Evolutionary conservation across 2,888 invertebrate species (phyloP).

Genomic region (Pantelozetes paolii): DNA sequence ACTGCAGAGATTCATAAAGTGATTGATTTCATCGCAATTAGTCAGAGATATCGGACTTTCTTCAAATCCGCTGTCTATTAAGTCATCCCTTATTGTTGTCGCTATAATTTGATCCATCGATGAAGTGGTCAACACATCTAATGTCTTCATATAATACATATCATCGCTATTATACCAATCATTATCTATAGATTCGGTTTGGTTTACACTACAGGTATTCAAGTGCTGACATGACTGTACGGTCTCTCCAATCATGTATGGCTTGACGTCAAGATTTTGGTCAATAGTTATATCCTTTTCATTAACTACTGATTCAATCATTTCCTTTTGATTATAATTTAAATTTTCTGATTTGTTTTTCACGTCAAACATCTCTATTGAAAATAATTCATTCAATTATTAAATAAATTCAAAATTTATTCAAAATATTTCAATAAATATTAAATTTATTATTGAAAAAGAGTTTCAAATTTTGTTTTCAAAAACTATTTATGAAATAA

Average conservation of each 20-base stretch:
- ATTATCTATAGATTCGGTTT: constrained; percentile 14
- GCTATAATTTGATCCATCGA: constrained; percentile 28
- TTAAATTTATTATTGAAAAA: no score
- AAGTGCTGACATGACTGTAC: not conserved
- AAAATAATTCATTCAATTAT: not conserved
- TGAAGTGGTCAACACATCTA: constrained; percentile 22
- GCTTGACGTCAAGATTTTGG: constrained; percentile 26
- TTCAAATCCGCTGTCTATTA: constrained; percentile 25
- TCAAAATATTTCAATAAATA: no score
- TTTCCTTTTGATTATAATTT: constrained; percentile 14
- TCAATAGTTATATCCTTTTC: constrained; percentile 19
- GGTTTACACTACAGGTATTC: constrained; percentile 1
- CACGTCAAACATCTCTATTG: constrained; percentile 28
- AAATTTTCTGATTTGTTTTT: not conserved
- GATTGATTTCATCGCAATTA: constrained; percentile 28
- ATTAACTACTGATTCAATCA: not conserved
- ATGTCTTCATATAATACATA: constrained; percentile 28
- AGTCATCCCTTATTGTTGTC: constrained; percentile 13
- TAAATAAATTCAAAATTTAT: not conserved
- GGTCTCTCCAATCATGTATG: not conserved
- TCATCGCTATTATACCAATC: constrained; percentile 33
- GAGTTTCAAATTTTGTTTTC: no score
- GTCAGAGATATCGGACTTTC: constrained; percentile 15
- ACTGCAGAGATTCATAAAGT: constrained; percentile 13
- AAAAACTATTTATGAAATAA: no score